These are phyloP conservation scores for Mirza zaza DNA, from an alignment of 2,113 vertebrate genomes.

Conservation along the genomic window DNA sequence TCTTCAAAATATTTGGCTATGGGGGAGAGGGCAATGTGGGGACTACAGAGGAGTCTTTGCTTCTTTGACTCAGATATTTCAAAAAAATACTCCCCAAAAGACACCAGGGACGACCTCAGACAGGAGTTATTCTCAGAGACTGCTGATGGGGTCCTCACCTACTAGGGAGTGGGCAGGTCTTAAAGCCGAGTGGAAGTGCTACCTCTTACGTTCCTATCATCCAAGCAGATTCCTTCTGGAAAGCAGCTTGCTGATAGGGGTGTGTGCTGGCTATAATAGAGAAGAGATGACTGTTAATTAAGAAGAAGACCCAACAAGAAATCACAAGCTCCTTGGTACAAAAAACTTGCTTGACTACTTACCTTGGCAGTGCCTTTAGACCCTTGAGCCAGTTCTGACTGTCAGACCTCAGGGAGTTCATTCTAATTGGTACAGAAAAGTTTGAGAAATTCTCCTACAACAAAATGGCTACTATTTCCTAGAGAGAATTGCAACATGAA, in stretches of 20 bases:
- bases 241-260: neutral
- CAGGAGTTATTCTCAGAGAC: neutral
- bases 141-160: neutral
- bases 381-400: neutral
- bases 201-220: neutral
- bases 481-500: neutral
- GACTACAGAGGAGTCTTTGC: neutral
- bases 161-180: neutral
- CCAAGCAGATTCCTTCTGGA: neutral
- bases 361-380: rapidly evolving
- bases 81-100: neutral
- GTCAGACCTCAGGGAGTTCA: neutral
- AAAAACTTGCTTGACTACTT: neutral
- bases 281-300: neutral
- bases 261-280: neutral
- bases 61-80: neutral
- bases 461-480: slow-evolving; percentile 43
- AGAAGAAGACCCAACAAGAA: neutral
- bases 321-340: slow-evolving; percentile 37
- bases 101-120: neutral
- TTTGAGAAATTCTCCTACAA: slow-evolving; percentile 24
- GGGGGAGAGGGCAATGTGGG: rapidly evolving
- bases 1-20: neutral
- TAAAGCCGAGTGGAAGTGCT: neutral
- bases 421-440: neutral